Conservation (phyloP, 2,888 invertebrate species). For the Drosophila testacea region DNA sequence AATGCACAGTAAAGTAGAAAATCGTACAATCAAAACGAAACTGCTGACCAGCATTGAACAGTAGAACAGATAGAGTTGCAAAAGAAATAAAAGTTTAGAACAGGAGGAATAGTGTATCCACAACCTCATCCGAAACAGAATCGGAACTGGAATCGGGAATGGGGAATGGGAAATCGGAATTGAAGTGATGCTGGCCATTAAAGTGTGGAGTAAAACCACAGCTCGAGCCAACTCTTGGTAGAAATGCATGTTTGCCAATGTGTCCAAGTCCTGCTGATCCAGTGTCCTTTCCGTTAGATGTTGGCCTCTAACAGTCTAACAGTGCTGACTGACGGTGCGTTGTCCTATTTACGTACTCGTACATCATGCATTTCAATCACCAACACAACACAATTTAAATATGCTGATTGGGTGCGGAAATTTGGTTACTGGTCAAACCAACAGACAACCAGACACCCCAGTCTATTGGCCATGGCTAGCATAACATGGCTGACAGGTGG, state of each 20-base stretch:
- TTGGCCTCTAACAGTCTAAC: conserved; percentile 31
- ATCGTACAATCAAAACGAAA: conserved; percentile 76
- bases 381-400: conserved; percentile 78
- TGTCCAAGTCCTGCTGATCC: conserved; percentile 42
- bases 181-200: conserved; percentile 48
- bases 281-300: conserved; percentile 19
- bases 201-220: conserved; percentile 46
- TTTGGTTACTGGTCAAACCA: conserved; percentile 59
- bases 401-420: conserved; percentile 78
- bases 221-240: conserved; percentile 12
- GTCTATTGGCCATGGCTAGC: conserved; percentile 4
- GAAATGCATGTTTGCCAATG: conserved; percentile 72
- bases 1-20: conserved; percentile 64
- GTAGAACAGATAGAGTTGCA: conserved; percentile 23
- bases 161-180: conserved; percentile 20
- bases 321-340: conserved; percentile 38
- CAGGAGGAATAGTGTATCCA: neutral
- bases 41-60: conserved; percentile 72
- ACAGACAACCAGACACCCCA: conserved; percentile 11
- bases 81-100: conserved; percentile 15
- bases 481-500: neutral
- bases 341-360: conserved; percentile 59
- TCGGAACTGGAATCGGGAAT: conserved; percentile 34
- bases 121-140: conserved; percentile 10
- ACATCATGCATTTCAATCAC: conserved; percentile 77